Evolutionary conservation across 1,140 invertebrate genomes (phyloP), one percentile per base, ranked within the genome.

Genomic region (Drosophila kanapiae): DNA sequence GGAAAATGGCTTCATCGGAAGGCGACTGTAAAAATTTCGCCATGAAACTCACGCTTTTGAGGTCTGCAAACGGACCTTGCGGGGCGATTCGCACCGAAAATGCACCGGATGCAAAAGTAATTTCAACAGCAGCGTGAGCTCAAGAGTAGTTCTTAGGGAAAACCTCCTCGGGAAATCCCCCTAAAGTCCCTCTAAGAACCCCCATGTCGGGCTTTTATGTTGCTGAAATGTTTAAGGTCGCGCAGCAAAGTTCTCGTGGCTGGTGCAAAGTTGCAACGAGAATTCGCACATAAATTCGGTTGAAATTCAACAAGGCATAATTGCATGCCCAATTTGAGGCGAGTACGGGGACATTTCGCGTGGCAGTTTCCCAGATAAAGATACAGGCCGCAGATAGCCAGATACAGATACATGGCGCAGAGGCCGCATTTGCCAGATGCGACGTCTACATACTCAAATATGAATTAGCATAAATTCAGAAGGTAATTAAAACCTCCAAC

Each of bases 381-480:
- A 65, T 61, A 63, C 75, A 67, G 45, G 29, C 37, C 11, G 37
- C 60, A 71, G 61, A 79, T 59, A 63, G 40, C 31, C 75, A 75
- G 48, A 45, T 27, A 31, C 51, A 62, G 58, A 67, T 43, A 54
- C 57, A 54, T 58, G 27, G 38, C 8, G 63, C 47, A 37, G 63
- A 27, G 65, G 33, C 37, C 72, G 23, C 69, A 51, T 51, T 65
- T 59, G 56, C 56, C 81, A 80, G 78, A 64, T 85, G 78, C 51
- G 67, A 16, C 69, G 68, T 40, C 57, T 70, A 90, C 84, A 90
- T 88, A 84, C 84, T 88, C 85, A 88, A 88, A 90, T 88, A 88
- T 88, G 84, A 88, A 88, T 88, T 87, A 87, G 84, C 84, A 88
- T 87, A 90, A 83, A 87, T 87, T 84, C 78, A 81, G 88, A 75